phyloP scores from a whole-genome alignment of 2,797 vertebrate species.

The Sebastolobus alascanus region DNA sequence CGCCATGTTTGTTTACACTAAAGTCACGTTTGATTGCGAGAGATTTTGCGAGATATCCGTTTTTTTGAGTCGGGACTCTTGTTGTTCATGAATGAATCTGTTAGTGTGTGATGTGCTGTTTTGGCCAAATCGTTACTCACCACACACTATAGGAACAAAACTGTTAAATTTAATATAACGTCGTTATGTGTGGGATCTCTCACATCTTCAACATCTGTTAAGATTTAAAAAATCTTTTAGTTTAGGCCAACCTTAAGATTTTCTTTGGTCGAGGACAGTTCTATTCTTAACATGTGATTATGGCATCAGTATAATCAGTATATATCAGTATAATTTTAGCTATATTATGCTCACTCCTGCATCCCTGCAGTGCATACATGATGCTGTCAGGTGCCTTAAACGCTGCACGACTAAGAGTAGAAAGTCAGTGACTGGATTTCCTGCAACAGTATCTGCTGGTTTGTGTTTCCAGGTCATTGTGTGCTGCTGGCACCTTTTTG shows the following conservation, averaged over 20 bases:
- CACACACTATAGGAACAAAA: too few species aligned
- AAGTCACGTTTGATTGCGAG: too few species aligned
- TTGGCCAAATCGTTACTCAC: too few species aligned
- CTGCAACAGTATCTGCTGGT: not conserved
- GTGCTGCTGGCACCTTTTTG: constrained; percentile 17
- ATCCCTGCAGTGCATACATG: not conserved
- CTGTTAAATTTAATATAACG: too few species aligned
- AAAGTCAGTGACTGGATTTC: not conserved
- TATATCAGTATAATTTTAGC: not conserved
- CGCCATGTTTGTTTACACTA: too few species aligned
- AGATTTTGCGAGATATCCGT: too few species aligned
- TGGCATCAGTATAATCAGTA: not conserved
- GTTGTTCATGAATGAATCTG: too few species aligned
- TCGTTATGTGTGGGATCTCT: too few species aligned
- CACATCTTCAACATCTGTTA: too few species aligned
- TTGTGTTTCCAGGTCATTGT: constrained; percentile 48
- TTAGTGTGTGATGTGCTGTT: too few species aligned
- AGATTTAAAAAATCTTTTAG: too few species aligned
- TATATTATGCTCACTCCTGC: not conserved
- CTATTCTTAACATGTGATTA: not conserved
- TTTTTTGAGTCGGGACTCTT: fast-evolving
- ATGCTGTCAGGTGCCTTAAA: not conserved
- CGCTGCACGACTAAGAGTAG: constrained; percentile 14
- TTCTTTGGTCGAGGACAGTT: not conserved
- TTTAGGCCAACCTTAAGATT: too few species aligned